Conservation (phyloP, 2,888 invertebrate species). For the Elaeidobius kamerunicus region DNA sequence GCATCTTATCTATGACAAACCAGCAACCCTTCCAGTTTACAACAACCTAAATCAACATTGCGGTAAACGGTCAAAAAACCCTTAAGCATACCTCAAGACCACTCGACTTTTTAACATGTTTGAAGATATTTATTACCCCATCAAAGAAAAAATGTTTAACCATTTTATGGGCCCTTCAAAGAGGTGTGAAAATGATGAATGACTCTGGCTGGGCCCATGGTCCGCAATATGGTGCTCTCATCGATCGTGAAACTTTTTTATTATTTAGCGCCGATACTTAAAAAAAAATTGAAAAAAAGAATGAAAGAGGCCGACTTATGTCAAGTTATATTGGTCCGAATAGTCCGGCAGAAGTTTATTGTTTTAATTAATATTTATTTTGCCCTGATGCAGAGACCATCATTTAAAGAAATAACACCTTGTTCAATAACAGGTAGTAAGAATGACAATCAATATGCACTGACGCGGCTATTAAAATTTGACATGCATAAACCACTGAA, state of each 20-base stretch:
- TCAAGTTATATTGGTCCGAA: no score
- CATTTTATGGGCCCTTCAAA: conserved; percentile 21
- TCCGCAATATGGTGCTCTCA: conserved; percentile 18
- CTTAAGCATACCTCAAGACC: conserved; percentile 14
- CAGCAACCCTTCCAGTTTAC: neutral
- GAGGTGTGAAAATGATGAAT: conserved; percentile 25
- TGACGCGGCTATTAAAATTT: no score
- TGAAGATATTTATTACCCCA: conserved; percentile 21
- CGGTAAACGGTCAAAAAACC: conserved; percentile 3
- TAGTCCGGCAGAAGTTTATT: no score
- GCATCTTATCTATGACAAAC: no score
- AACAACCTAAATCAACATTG: neutral
- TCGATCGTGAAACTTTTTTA: conserved; percentile 16
- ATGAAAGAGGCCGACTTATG: neutral
- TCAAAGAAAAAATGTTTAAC: conserved; percentile 21
- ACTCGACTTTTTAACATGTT: conserved; percentile 22
- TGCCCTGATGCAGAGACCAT: no score
- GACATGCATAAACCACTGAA: conserved; percentile 21
- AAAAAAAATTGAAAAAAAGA: neutral
- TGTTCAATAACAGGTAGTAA: no score
- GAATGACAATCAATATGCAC: no score
- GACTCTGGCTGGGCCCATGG: conserved; percentile 1
- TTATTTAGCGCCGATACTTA: conserved; percentile 17
- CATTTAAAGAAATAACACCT: no score
- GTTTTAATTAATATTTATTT: no score